These are phyloP conservation scores for Threskiornis aethiopicus DNA, from an alignment of 2,797 vertebrate species.

Conservation along the genomic window DNA sequence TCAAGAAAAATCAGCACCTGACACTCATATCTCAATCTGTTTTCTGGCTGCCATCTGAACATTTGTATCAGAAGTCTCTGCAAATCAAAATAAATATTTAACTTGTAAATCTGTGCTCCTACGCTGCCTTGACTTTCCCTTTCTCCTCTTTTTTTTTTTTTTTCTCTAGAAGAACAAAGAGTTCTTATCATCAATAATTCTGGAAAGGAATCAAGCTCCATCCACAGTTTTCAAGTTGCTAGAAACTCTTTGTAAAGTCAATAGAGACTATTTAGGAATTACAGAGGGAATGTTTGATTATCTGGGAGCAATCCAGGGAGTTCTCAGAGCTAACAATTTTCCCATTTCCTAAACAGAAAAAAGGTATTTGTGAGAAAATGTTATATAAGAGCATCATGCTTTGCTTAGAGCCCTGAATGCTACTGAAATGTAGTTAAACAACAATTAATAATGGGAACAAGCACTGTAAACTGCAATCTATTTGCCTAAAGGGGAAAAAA, in stretches of 20 bases:
- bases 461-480: not conserved
- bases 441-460: not conserved
- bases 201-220: not conserved
- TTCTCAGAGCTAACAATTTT: not conserved
- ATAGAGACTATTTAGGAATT: not conserved
- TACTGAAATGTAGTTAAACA: not conserved
- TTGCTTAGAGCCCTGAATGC: not conserved
- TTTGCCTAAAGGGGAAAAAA: not conserved
- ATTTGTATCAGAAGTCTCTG: constrained; percentile 7
- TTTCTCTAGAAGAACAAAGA: not conserved
- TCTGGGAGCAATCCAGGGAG: not conserved
- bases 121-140: not conserved
- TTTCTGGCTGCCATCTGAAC: not conserved
- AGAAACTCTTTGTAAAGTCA: not conserved
- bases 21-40: not conserved
- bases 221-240: not conserved
- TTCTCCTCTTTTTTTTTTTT: not conserved
- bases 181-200: not conserved
- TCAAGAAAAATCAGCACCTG: not conserved
- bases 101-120: not conserved
- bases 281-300: not conserved
- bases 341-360: not conserved
- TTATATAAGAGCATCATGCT: not conserved
- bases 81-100: constrained; percentile 26
- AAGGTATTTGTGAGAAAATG: not conserved